Base-by-base conservation (phyloP, 2,888 invertebrate genomes). In the Temnothorax ravouxi region DNA sequence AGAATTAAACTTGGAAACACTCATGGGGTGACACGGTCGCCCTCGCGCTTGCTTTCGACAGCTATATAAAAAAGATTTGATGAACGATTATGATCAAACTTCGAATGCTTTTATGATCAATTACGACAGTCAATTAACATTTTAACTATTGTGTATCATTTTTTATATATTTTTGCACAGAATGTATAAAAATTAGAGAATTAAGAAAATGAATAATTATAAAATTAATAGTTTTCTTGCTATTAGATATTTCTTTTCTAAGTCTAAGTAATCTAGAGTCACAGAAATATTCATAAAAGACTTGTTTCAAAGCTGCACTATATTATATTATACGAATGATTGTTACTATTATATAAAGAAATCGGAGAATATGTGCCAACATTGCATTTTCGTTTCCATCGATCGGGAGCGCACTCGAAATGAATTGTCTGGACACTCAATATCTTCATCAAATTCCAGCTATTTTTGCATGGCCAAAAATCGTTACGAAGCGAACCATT, bases 371-470 rank as follows among this genome's bases (percentile, higher is more conserved):
- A 76, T 41, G 18, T 76, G 41, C n/a, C 77, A 77, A 77, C 54
- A 54, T 66, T 66, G 67, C 54, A 54, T 66, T 66, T 54, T 54
- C 41, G 9, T 29, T 54, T 6, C 5, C 15, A 67, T 77, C 29
- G 77, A 75, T 75, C 34, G 62, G 29, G 9, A 67, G 54, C 54
- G 41, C 29, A 56, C 54, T 77, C 77, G 15, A 77, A 77, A 77
- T 77, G 29, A 77, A 77, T 77, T 69, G 77, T 15, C 54, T 21
- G 41, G 15, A 44, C 29, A 77, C 44, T 77, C 69, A 29, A 67
- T 77, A 77, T 67, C 54, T 77, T 69, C 77, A 77, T 56, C 44
- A 69, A 77, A 77, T 77, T 67, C 67, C n/a, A 13, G 11, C 54
- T 67, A 67, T 77, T 67, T 77, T 77, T 67, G n/a, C n/a, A n/a